Evolutionary conservation across 2,113 vertebrate genomes (phyloP).

Genomic region (Anhinga anhinga): DNA sequence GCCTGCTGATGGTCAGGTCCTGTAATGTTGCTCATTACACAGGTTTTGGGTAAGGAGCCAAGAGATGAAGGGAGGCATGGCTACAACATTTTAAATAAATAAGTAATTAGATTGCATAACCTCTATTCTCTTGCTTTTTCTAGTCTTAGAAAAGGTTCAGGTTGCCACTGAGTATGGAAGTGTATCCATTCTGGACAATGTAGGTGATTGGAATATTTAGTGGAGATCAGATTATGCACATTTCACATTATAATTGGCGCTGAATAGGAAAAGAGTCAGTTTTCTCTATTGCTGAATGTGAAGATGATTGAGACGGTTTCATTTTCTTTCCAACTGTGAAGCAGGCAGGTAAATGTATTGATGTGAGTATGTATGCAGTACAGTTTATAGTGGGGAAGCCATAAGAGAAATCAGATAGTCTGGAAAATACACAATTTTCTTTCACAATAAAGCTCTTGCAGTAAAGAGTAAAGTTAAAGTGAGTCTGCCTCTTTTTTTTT

Average conservation of each 20-base stretch:
- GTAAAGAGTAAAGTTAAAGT: conserved; percentile 3
- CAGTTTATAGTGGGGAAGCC: neutral
- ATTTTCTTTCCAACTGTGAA: conserved; percentile 37
- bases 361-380: neutral
- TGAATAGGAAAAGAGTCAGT: neutral
- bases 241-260: conserved; percentile 5
- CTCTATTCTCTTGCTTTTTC: neutral
- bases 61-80: neutral
- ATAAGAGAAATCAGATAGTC: conserved; percentile 15
- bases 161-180: neutral
- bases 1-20: neutral
- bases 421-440: conserved; percentile 1
- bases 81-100: conserved; percentile 25
- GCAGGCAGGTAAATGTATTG: conserved; percentile 5
- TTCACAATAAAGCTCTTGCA: neutral
- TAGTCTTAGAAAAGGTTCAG: neutral
- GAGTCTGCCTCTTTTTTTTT: neutral
- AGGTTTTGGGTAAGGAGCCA: conserved; percentile 5
- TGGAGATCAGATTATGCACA: neutral
- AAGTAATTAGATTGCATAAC: neutral
- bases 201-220: neutral
- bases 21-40: neutral
- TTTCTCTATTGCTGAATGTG: neutral
- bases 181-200: neutral
- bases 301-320: conserved; percentile 21